These are phyloP conservation scores for Diadema setosum DNA, from an alignment of 35 echinoderm and acorn worm species.

Conservation along the genomic window DNA sequence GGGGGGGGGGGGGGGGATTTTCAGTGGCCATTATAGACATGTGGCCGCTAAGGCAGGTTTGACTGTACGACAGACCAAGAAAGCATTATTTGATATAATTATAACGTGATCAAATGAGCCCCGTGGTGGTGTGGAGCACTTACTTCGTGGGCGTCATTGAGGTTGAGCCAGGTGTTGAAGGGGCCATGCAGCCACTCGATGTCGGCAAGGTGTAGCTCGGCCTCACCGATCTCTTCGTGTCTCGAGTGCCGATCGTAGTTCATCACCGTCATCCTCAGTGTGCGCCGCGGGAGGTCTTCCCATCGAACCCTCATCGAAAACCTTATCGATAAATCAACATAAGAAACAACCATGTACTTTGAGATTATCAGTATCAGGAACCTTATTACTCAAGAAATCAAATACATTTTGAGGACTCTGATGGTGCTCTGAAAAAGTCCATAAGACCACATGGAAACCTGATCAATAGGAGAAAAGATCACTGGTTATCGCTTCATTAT, in stretches of 20 bases:
- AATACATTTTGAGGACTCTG: no score
- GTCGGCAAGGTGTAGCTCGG: constrained; percentile 49
- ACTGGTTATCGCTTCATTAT: no score
- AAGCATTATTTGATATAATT: not conserved
- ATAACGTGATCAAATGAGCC: not conserved
- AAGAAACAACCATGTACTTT: no score
- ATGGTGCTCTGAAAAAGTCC: no score
- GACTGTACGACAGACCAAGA: not conserved
- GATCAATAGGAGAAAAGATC: no score
- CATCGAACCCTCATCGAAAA: constrained; percentile 44
- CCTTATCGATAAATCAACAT: not conserved
- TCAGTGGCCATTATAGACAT: no score
- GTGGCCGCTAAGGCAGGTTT: no score
- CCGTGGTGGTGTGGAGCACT: not conserved
- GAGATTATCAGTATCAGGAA: no score
- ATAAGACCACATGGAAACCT: no score
- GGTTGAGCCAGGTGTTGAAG: constrained; percentile 83
- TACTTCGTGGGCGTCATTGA: constrained; percentile 60
- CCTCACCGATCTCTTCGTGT: constrained; percentile 66
- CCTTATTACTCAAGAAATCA: no score
- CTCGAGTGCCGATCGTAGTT: constrained; percentile 61
- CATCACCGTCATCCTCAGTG: constrained; percentile 51
- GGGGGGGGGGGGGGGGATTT: no score
- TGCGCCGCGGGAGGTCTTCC: constrained; percentile 41
- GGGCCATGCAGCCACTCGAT: constrained; percentile 67